Evolutionary conservation across 1,140 invertebrate genomes (phyloP), one percentile per base, ranked within the genome.

Genomic region (Drosophila asahinai): DNA sequence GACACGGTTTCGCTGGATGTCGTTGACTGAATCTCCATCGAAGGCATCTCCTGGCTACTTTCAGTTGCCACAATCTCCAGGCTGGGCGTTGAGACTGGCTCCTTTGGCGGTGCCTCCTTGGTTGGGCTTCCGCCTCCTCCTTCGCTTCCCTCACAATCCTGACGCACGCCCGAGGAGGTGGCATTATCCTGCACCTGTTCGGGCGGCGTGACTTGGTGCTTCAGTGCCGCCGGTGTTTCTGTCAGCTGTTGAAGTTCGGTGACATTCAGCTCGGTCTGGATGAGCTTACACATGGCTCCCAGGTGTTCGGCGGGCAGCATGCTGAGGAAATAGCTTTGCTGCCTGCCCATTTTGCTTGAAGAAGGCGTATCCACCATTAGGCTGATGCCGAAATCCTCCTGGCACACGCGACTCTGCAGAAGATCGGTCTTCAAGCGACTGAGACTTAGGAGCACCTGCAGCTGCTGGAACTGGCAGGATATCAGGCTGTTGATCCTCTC

Each of bases 291-390:
- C 47, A 97, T 93, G n/a, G 96, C 96, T 12, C 96, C 95, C 57
- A 97, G 92, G 84, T 96, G 96, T 74, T 95, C 95, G 3, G 94
- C 81, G 14, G 95, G 94, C 81, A 97, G 95, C 71, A 96, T 91
- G 71, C 94, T 94, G 7, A 94, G 93, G 77, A 95, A 94, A 79
- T 95, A 95, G 58, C 93, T 94, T 60, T 94, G 80, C 9, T 80
- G 72, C 51, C 61, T 92, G 43, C 70, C 76, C 81, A 81, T 63
- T 33, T 72, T 63, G 42, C 67, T 77, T 6, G 47, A 22, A 17
- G n/a, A n/a, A 7, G 38, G n/a, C 3, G 67, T 40, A 8, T 27
- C 14, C 6, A 36, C 3, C 1, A 17, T 30, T 0, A 87, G 33
- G 5, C 48, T 63, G n/a, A 87, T 86, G 27, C 76, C 75, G 30